Conservation (phyloP, 2,113 vertebrate species). For the Apus apus region DNA sequence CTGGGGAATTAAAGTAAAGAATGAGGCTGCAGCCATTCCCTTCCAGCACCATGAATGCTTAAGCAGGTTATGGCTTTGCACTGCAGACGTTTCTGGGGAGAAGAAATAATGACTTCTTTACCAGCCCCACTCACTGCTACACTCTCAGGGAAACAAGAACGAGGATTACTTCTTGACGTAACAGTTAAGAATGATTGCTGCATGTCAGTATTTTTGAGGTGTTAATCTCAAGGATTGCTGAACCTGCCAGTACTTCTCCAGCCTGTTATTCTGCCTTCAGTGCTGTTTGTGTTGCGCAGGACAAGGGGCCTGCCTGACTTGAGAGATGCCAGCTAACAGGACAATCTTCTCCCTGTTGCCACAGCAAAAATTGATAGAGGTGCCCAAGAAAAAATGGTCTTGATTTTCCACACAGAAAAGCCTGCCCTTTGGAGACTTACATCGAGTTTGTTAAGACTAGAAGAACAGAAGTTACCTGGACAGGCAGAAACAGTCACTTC, state of each 20-base stretch:
- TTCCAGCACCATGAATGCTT: constrained; percentile 11
- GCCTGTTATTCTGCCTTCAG: neutral
- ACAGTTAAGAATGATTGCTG: neutral
- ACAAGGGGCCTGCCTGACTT: neutral
- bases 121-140: neutral
- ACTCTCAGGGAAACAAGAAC: neutral
- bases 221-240: neutral
- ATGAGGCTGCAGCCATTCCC: neutral
- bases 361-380: neutral
- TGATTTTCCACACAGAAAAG: neutral
- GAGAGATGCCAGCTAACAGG: neutral
- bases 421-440: neutral
- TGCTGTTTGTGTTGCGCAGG: neutral
- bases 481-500: neutral
- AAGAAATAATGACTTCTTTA: neutral
- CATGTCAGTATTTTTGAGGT: neutral
- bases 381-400: neutral
- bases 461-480: neutral
- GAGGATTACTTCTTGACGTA: constrained; percentile 8
- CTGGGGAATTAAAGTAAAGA: constrained; percentile 49
- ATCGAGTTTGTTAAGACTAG: neutral
- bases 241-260: neutral
- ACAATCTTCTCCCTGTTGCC: neutral
- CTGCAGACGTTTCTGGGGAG: neutral
- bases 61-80: constrained; percentile 41